These are phyloP conservation scores for Tetropium fuscum DNA, from an alignment of 2,888 invertebrate genomes.

Conservation along the genomic window DNA sequence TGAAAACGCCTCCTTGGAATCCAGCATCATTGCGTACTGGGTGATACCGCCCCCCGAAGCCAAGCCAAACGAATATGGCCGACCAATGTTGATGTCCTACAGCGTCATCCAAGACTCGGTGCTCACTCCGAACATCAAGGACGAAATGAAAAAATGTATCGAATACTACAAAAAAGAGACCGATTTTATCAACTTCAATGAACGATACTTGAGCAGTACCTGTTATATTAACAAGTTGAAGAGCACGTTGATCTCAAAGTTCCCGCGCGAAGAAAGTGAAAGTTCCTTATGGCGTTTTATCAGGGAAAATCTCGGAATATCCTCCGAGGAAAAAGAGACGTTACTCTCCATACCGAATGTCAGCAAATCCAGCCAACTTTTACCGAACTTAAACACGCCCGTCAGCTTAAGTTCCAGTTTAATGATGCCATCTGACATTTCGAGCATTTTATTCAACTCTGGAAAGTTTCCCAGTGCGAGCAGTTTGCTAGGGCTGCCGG, in stretches of 20 bases:
- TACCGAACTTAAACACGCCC: constrained; percentile 57
- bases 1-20: constrained; percentile 84
- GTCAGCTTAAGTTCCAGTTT: constrained; percentile 71
- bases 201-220: constrained; percentile 76
- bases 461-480: constrained; percentile 75
- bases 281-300: constrained; percentile 84
- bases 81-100: constrained; percentile 91
- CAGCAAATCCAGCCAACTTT: constrained; percentile 59
- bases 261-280: constrained; percentile 81
- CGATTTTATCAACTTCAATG: constrained; percentile 76
- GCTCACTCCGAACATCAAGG: constrained; percentile 83
- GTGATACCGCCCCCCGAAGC: constrained; percentile 96
- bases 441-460: constrained; percentile 76
- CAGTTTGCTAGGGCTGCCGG: constrained; percentile 75
- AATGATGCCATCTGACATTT: constrained; percentile 75
- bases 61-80: constrained; percentile 90
- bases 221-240: constrained; percentile 89
- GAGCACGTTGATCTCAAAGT: constrained; percentile 82
- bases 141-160: constrained; percentile 87
- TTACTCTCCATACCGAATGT: constrained; percentile 70
- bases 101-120: constrained; percentile 85
- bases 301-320: constrained; percentile 79
- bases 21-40: constrained; percentile 91
- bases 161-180: constrained; percentile 83
- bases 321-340: constrained; percentile 77